phyloP scores from a whole-genome alignment of 2,113 vertebrate species.

The Actenoides hombroni region DNA sequence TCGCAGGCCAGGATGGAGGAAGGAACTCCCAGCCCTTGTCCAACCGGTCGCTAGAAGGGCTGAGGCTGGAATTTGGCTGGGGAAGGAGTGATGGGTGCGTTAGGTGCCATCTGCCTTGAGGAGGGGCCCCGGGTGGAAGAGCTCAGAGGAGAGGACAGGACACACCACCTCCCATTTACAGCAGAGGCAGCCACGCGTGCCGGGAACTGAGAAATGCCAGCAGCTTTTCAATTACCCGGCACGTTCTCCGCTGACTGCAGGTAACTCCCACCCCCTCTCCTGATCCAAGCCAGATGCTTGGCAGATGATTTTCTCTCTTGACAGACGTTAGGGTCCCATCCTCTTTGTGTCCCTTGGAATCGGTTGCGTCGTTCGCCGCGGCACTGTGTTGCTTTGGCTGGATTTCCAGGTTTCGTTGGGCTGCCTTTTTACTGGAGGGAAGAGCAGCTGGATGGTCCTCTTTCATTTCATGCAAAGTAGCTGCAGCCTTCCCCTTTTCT shows the following conservation, averaged over 20 bases:
- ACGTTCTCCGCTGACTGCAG: neutral
- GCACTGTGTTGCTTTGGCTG: neutral
- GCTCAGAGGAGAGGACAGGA: neutral
- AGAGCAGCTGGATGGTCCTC: neutral
- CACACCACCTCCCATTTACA: neutral
- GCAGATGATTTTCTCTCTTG: neutral
- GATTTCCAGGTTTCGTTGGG: neutral
- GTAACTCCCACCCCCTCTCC: neutral
- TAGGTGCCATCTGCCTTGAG: accelerated
- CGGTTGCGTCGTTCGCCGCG: accelerated
- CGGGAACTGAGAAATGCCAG: neutral
- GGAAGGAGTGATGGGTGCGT: neutral
- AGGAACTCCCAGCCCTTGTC: neutral
- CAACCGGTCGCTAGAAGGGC: neutral
- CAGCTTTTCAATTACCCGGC: neutral
- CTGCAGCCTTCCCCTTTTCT: neutral
- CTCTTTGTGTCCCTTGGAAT: neutral
- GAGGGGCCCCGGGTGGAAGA: accelerated
- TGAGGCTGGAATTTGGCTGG: neutral
- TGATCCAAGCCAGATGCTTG: constrained; percentile 12
- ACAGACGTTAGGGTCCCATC: neutral
- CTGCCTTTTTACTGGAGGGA: neutral
- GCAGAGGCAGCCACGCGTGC: neutral
- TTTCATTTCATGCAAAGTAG: neutral
- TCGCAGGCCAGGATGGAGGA: neutral